Percentiles rank a stretch among this genome's conserved stretches.
Conservation (phyloP, 2,797 vertebrate species). For the Antennarius maculatus region DNA sequence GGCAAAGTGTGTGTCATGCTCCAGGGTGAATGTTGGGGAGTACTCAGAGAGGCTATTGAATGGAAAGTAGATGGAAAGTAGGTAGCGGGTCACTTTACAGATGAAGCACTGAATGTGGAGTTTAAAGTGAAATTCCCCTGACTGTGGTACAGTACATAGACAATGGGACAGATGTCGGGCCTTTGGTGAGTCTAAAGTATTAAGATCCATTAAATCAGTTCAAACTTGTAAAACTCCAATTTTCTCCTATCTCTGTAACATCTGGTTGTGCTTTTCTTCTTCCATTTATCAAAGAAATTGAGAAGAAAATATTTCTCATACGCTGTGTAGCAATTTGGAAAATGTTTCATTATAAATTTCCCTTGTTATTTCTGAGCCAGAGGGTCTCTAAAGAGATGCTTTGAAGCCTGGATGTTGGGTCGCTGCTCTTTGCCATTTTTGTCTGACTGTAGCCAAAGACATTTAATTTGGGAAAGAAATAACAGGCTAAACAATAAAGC, state of each 20-base stretch:
- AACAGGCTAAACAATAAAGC: background rate
- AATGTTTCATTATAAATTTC: constrained; percentile 27
- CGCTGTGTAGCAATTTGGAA: constrained; percentile 38
- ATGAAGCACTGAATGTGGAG: constrained; percentile 41
- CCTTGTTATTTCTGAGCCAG: constrained; percentile 25
- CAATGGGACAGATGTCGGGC: constrained; percentile 17
- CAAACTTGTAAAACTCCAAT: constrained; percentile 40
- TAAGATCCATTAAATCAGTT: constrained; percentile 34
- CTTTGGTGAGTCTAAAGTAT: background rate
- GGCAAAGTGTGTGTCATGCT: constrained; percentile 38
- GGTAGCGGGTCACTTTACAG: constrained; percentile 56
- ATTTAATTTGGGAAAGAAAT: constrained; percentile 3
- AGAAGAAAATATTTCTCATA: constrained; percentile 45
- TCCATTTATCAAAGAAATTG: constrained; percentile 34
- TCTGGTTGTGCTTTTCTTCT: constrained; percentile 53
- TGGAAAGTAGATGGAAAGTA: constrained; percentile 55
- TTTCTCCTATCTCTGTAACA: constrained; percentile 47
- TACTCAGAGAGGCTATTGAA: constrained; percentile 46
- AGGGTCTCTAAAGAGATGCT: constrained; percentile 5
- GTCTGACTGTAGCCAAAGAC: background rate
- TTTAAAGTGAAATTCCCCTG: constrained; percentile 46
- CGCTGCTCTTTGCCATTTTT: constrained; percentile 14
- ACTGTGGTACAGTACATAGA: constrained; percentile 26
- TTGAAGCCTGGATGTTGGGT: constrained; percentile 23
- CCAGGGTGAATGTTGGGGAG: constrained; percentile 22